A percentile compares a stretch with the other conserved stretches of the same genome.
Conservation (phyloP, 2,113 vertebrate genomes). For the Lates calcarifer region DNA sequence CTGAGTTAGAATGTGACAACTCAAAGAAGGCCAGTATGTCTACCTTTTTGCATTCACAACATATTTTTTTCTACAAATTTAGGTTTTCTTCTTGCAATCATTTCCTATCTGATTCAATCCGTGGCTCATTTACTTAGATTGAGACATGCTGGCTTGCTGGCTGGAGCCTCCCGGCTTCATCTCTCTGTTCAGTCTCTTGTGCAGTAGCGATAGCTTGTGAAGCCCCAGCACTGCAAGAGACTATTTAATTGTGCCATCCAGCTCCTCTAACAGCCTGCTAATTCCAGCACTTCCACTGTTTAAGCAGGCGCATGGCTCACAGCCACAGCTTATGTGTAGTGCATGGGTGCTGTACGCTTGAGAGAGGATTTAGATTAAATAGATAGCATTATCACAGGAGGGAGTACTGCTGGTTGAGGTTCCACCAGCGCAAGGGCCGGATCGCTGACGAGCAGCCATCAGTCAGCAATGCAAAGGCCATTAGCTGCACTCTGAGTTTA, state of each 20-base stretch:
- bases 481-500: constrained; percentile 51
- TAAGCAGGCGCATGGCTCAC: constrained; percentile 47
- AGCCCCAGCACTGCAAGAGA: constrained; percentile 43
- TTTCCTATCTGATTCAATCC: constrained; percentile 31
- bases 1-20: not conserved
- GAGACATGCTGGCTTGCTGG: constrained; percentile 28
- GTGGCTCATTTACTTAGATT: constrained; percentile 26
- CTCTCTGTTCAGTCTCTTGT: constrained; percentile 19
- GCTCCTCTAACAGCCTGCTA: constrained; percentile 56
- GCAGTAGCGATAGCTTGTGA: constrained; percentile 36
- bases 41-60: not conserved
- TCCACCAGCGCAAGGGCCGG: not conserved
- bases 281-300: constrained; percentile 61
- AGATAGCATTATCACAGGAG: constrained; percentile 68
- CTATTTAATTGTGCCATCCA: constrained; percentile 49
- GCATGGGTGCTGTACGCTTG: constrained; percentile 42
- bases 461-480: constrained; percentile 62
- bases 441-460: constrained; percentile 60
- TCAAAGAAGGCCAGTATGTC: not conserved
- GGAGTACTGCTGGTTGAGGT: constrained; percentile 7
- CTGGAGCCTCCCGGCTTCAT: constrained; percentile 27
- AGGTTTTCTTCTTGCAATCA: constrained; percentile 13
- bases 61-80: not conserved
- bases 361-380: constrained; percentile 74
- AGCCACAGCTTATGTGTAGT: constrained; percentile 48